Conservation (phyloP, 53 echinoderm and acorn worm species). For the Antedon mediterranea region DNA sequence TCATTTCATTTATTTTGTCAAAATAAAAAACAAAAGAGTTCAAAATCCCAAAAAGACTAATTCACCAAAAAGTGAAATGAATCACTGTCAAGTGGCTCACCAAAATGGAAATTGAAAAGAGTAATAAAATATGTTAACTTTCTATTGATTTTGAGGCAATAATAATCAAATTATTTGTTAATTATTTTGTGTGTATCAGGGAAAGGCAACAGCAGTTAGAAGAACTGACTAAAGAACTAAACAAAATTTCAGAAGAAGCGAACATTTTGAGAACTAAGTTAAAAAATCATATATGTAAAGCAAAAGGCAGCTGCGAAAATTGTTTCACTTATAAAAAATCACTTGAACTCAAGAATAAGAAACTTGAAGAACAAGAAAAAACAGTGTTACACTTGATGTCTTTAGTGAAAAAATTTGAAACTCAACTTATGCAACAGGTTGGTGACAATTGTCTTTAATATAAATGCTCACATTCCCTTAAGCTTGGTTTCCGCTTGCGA, state of each 20-base stretch:
- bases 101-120: no score
- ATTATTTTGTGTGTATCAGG: slow-evolving; percentile 28
- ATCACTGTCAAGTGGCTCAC: no score
- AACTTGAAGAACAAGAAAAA: slow-evolving; percentile 38
- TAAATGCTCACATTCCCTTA: no score
- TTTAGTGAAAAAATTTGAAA: slow-evolving; percentile 83
- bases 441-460: no score
- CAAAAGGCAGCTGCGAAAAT: slow-evolving; percentile 34
- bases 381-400: slow-evolving; percentile 58
- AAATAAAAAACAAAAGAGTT: no score
- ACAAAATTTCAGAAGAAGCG: slow-evolving; percentile 74
- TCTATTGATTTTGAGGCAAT: neutral
- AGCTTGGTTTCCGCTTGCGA: no score
- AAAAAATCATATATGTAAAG: slow-evolving; percentile 14
- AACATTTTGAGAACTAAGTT: slow-evolving; percentile 49
- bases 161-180: neutral
- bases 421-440: slow-evolving; percentile 80
- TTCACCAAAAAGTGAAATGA: no score
- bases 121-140: neutral
- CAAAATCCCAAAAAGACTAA: no score
- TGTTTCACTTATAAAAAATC: slow-evolving; percentile 42
- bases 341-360: slow-evolving; percentile 43
- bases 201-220: slow-evolving; percentile 94
- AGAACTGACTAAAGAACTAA: slow-evolving; percentile 81
- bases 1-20: no score